Evolutionary conservation across 2,797 vertebrate species (phyloP).

Genomic region (Syndactyla subalaris): DNA sequence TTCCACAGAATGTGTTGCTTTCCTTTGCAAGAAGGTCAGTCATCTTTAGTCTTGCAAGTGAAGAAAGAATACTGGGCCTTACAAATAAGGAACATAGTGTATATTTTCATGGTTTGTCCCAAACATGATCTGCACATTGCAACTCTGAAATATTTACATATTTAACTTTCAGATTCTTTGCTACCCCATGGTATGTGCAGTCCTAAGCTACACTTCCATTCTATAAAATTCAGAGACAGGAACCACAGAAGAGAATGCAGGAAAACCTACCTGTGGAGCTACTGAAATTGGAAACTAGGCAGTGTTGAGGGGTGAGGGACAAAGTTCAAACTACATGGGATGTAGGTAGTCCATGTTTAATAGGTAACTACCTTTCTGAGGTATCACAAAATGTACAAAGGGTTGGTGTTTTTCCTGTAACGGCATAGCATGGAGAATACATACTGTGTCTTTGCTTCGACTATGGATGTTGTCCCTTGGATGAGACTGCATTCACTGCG

Average conservation of each 20-base stretch:
- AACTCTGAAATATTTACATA: not conserved
- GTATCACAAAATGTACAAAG: not conserved
- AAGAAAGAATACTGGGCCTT: not conserved
- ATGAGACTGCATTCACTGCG: not conserved
- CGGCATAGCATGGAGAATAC: fast-evolving
- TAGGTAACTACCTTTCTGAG: not conserved
- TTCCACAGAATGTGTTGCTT: not conserved
- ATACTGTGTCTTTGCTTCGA: not conserved
- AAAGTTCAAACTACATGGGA: not conserved
- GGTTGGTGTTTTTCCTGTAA: not conserved
- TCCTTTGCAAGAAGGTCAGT: not conserved
- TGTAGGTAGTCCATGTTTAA: not conserved
- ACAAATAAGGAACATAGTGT: not conserved
- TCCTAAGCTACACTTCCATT: not conserved
- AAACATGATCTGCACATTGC: not conserved
- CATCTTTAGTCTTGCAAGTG: not conserved
- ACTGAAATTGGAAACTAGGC: not conserved
- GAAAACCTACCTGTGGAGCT: not conserved
- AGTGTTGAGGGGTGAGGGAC: not conserved
- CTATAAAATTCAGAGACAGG: not conserved
- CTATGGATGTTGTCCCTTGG: not conserved
- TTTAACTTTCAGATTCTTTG: not conserved
- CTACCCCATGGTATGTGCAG: not conserved
- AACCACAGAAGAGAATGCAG: not conserved
- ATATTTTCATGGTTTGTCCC: not conserved